A percentile compares a stretch with the other conserved stretches of the same genome.
Conservation (phyloP, 1,140 invertebrate species). For the Drosophila lacteicornis region DNA sequence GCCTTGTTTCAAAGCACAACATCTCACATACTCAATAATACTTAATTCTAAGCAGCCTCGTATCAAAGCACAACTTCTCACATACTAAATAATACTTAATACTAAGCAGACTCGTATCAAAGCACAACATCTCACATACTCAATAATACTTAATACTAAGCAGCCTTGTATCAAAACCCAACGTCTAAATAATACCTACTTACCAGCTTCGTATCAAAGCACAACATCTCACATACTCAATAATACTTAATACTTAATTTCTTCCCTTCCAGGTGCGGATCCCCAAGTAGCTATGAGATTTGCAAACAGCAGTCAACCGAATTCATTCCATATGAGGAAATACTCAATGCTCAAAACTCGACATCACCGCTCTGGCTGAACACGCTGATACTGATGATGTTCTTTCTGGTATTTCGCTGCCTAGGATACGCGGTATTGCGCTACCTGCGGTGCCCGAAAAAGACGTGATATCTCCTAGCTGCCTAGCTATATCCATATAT, state of each 20-base stretch:
- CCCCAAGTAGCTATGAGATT: conserved; percentile 88
- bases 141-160: too few species aligned
- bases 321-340: conserved; percentile 89
- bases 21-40: too few species aligned
- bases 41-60: too few species aligned
- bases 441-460: conserved; percentile 87
- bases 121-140: too few species aligned
- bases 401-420: conserved; percentile 90
- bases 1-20: too few species aligned
- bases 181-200: too few species aligned
- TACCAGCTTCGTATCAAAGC: too few species aligned
- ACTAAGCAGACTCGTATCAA: too few species aligned
- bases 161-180: too few species aligned
- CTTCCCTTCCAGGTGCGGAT: conserved; percentile 87
- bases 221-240: too few species aligned
- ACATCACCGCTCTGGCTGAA: conserved; percentile 90
- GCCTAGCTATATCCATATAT: conserved; percentile 1
- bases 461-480: conserved; percentile 71
- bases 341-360: conserved; percentile 88
- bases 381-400: conserved; percentile 90
- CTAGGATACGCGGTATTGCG: conserved; percentile 91
- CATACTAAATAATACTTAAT: too few species aligned
- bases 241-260: not conserved
- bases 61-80: too few species aligned
- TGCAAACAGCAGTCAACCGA: conserved; percentile 87